Evolutionary conservation across 92 coral and sea anemone genomes (phyloP).

Genomic region (Epizoanthus stellaris): DNA sequence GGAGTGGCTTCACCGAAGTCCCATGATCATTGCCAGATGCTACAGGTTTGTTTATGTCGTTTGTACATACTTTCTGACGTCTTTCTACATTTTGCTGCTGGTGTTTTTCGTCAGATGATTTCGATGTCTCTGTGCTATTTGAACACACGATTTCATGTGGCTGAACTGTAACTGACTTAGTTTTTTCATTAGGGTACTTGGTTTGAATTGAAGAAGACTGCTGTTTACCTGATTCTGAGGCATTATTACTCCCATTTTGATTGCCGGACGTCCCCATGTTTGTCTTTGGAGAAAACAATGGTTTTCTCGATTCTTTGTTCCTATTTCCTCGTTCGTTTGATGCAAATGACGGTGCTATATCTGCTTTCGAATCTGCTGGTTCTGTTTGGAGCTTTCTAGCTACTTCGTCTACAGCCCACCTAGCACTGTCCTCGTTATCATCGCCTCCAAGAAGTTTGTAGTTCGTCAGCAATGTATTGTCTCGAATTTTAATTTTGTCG

Average conservation of each 20-base stretch:
- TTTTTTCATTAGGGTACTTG: not conserved
- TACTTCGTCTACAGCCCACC: constrained; percentile 35
- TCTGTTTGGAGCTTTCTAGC: not conserved
- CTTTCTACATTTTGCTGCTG: not conserved
- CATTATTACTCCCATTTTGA: not conserved
- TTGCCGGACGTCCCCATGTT: not conserved
- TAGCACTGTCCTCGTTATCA: constrained; percentile 33
- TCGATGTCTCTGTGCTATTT: not conserved
- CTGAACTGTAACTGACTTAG: not conserved
- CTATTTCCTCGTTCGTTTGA: not conserved
- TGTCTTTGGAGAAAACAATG: not conserved
- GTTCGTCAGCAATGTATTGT: not conserved
- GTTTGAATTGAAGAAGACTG: not conserved
- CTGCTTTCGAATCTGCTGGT: not conserved
- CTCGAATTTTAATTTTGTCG: not conserved
- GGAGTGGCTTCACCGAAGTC: not conserved
- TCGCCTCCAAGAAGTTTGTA: constrained; percentile 34
- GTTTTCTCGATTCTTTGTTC: not conserved
- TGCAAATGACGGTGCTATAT: not conserved
- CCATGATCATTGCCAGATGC: not conserved
- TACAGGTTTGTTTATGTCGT: not conserved
- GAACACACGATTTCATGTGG: not conserved
- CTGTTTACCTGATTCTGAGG: not conserved
- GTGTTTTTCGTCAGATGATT: not conserved
- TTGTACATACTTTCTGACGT: not conserved